Evolutionary conservation across 2,888 invertebrate genomes (phyloP), one percentile per base, ranked within the genome.

Genomic region (Drosophila mayaguana): DNA sequence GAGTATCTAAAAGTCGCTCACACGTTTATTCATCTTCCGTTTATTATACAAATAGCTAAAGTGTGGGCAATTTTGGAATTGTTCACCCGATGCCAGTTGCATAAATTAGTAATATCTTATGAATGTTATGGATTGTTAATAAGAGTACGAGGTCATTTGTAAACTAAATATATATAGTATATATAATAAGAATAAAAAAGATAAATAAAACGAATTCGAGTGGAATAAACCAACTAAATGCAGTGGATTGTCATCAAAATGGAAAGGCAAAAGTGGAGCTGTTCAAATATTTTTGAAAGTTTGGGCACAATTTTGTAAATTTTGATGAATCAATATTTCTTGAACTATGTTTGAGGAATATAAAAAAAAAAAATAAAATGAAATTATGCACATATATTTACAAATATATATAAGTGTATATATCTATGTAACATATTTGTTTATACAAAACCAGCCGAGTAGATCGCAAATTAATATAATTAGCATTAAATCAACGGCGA

Each of bases 21-120:
- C 12, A 9, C 25, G 34, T 36, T n/a, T n/a, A 28, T 20, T 20
- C 11, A 18, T 18, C 2, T 11, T 3, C 5, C 36, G 2, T 22
- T 55, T 55, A 12, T 2, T 61, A 48, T 50, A 46, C 57, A 46
- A 65, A 55, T 62, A 18, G 20, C 16, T 14, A 46, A 42, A 60
- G 16, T 64, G 48, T 57, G 50, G 42, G 34, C 34, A 51, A 50
- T 56, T 63, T 72, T 64, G 51, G 57, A 69, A 56, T 56, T 72
- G 63, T 61, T 60, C 42, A 25, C 16, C 43, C 61, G 69, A 64
- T 63, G 69, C 59, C 72, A 62, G 65, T 38, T 45, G 89, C 83
- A 88, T 84, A 86, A 86, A 88, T 88, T 88, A 79, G 72, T 71
- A 72, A 71, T 64, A 82, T 76, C 45, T 57, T 59, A 55, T 66